Evolutionary conservation across 64 coral and sea anemone genomes (phyloP), one percentile per base, ranked within the genome.

Genomic region (Montipora sp.): DNA sequence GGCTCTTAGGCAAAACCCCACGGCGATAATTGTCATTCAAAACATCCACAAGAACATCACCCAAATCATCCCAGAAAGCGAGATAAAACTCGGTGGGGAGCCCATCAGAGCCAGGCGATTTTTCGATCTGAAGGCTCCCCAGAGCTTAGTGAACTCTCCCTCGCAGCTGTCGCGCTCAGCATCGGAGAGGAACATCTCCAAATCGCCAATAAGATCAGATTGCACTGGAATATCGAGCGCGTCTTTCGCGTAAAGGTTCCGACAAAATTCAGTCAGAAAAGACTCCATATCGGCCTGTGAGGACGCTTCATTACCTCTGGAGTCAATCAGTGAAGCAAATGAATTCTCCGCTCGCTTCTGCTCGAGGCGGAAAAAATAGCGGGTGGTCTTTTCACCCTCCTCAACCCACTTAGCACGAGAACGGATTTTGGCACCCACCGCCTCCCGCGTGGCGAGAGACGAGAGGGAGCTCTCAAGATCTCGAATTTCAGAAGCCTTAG

Each of bases 361-460:
- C 12, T 77, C 69, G 0, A 48, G 15, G 0, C 65, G 3, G 49
- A 92, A 75, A 55, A 92, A 92, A 67, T 44, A 85, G 18, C 50
- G 5, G 0, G 80, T 84, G 1, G 90, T 72, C 5, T 15, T 20
- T 19, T 92, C 51, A 4, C 90, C 90, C n/a, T 92, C 90, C 47
- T 92, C 90, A 8, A 81, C 2, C 90, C 90, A 92, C 21, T 85
- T 63, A n/a, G n/a, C n/a, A n/a, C n/a, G n/a, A n/a, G n/a, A n/a
- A n/a, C n/a, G n/a, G n/a, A n/a, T 47, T 1, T 58, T 57, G 0
- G 50, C 72, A 0, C 59, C 90, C 22, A 15, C 48, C 2, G 48
- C 51, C n/a, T 24, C 51, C 5, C 45, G 7, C 4, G 2, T 1
- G 7, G 50, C n/a, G 0, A 89, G 36, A 10, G 43, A 20, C 0